Base-by-base conservation (phyloP, 2,888 invertebrate species). In the Sussaba pulchella region DNA sequence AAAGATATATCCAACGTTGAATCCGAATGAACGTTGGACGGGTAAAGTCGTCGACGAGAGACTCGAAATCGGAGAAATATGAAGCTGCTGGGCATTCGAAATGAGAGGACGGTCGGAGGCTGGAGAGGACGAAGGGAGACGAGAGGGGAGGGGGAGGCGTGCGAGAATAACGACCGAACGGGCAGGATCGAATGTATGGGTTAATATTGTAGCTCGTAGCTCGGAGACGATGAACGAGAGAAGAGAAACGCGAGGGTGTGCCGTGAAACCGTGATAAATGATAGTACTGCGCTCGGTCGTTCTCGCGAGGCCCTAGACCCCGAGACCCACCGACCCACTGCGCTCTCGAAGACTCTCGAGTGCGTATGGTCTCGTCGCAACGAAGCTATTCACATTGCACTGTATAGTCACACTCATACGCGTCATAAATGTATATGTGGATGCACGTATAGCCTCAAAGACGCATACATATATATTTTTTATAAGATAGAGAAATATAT, bases 321-420 rank as follows among this genome's bases (percentile, higher is more conserved):
- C 83, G 85, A 90, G 88, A 88, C 89, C 89, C 87, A 88, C 83
- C 88, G 89, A 90, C 90, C 91, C 88, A 90, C 85, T 87, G 78
- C n/a, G n/a, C n/a, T n/a, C 82, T 80, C 83, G 54, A 36, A n/a
- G n/a, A 31, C 66, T 41, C 47, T 39, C 14, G 74, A 75, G 47
- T 26, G 43, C 66, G 59, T 64, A 19, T 19, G 10, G 17, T 8
- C 31, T 50, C 19, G 36, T 31, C 50, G 12, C 50, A 36, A 50
- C 66, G 14, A 41, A 24, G 14, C 26, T 64, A 54, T 78, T 69
- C n/a, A 73, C 67, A 50, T 47, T 43, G 21, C 26, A 36, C n/a
- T 17, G 36, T 36, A 59, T 14, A 36, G 26, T 26, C 26, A 54
- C n/a, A 54, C n/a, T 19, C 10, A 54, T 14, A 26, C 10, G 31